Evolutionary conservation across 2,888 invertebrate genomes (phyloP), one percentile per base, ranked within the genome.

Genomic region (Prionchulus punctatus): DNA sequence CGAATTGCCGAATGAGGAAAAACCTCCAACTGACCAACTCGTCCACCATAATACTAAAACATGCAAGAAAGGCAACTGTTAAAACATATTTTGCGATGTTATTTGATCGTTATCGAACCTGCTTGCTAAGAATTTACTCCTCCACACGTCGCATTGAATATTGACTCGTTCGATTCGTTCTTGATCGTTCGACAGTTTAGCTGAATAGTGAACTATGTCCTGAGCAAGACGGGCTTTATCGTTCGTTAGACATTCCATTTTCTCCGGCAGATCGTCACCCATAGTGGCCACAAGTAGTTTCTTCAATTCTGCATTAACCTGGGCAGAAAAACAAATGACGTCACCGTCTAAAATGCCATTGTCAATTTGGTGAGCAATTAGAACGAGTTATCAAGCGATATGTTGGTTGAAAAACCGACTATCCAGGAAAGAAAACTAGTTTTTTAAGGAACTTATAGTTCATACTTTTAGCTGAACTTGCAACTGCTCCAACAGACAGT

Each of bases 121-220:
- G 76, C 87, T 87, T 27, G 92, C 91, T 64, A 91, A 77, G 73
- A 89, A 94, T 79, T 92, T 94, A 70, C 89, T 90, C 60, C 89
- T 80, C 91, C 91, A 94, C 53, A 92, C 88, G 76, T 94, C 91
- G 70, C 89, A 88, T 68, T 91, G 89, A 0, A 91, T 88, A 23
- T 87, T 85, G 42, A 92, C 74, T 79, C 85, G 86, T 71, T 94
- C 92, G 1, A 88, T 84, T 75, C 89, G 86, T 71, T 92, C 91
- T 75, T 86, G 86, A 73, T 90, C 73, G 28, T 71, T 67, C 18
- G 64, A 59, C 55, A 90, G 76, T 71, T 86, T 83, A 71, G 87
- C 82, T 26, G 86, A 84, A 30, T 87, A 88, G 68, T 83, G 86
- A 4, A 88, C 76, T 50, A 92, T 75, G 51, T 89, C 88, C 67